Percentiles rank a stretch among this genome's conserved stretches.
Conservation (phyloP, 2,888 invertebrate species). For the Nomada hirtipes region DNA sequence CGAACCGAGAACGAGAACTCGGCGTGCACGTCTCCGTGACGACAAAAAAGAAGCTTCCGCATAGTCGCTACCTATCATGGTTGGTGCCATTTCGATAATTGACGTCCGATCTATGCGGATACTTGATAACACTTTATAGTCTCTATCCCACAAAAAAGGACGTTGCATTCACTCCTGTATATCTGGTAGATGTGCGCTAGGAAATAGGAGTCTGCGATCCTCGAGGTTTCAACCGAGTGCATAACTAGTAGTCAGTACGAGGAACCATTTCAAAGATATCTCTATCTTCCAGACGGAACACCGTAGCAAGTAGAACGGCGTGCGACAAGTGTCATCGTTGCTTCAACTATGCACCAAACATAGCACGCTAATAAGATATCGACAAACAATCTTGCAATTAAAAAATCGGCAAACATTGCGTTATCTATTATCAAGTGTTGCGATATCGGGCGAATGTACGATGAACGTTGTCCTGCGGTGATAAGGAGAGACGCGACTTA, state of each 20-base stretch:
- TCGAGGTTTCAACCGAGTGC: too few species aligned
- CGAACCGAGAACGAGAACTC: conserved; percentile 25
- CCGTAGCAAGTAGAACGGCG: too few species aligned
- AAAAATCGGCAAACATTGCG: neutral
- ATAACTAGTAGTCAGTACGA: neutral
- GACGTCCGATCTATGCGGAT: conserved; percentile 24
- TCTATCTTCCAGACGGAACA: too few species aligned
- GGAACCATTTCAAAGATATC: neutral
- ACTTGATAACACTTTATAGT: conserved; percentile 4
- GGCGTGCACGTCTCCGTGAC: conserved; percentile 34
- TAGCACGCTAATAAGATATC: neutral
- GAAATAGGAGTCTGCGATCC: too few species aligned
- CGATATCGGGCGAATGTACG: neutral
- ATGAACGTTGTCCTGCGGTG: conserved; percentile 3
- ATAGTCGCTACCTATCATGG: conserved; percentile 23
- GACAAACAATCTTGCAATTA: neutral
- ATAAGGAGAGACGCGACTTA: conserved; percentile 16
- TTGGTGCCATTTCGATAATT: conserved; percentile 33
- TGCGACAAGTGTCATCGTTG: too few species aligned
- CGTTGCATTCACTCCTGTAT: too few species aligned
- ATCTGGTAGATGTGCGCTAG: too few species aligned
- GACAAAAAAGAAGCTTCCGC: conserved; percentile 30
- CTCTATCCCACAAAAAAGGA: neutral
- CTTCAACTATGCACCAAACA: too few species aligned
- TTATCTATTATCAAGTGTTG: neutral